Evolutionary conservation across 2,113 vertebrate genomes (phyloP).

Genomic region (Potamarius usumacintae): DNA sequence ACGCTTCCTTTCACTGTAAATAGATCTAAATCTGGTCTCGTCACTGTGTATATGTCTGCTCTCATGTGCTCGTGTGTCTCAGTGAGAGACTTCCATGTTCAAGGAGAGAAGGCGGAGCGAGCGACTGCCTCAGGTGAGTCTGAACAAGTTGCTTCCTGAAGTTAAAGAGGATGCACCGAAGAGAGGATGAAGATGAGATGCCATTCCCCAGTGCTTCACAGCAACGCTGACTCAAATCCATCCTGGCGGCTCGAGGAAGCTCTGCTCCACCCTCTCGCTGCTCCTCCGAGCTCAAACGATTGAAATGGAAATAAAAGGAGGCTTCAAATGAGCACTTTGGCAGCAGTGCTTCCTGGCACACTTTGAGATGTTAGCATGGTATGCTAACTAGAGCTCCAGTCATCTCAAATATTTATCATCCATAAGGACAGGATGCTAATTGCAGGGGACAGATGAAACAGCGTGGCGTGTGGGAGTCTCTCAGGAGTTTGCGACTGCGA

Average conservation of each 20-base stretch:
- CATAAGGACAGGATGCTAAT: slow-evolving; percentile 33
- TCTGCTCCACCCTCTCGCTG: slow-evolving; percentile 63
- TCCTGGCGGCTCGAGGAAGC: slow-evolving; percentile 63
- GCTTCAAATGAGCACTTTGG: slow-evolving; percentile 51
- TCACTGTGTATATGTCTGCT: background rate
- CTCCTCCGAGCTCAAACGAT: slow-evolving; percentile 51
- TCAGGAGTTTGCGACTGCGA: background rate
- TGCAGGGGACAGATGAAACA: slow-evolving; percentile 1
- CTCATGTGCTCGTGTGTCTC: background rate
- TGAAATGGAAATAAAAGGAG: slow-evolving; percentile 73
- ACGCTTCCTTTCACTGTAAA: background rate
- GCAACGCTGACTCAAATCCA: slow-evolving; percentile 59
- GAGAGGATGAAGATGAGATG: slow-evolving; percentile 32
- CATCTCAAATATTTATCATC: slow-evolving; percentile 6
- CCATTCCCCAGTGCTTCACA: slow-evolving; percentile 39
- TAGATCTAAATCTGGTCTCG: background rate
- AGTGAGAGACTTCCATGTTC: background rate
- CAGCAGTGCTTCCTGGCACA: background rate
- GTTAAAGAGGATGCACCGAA: background rate
- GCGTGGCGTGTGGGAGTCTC: background rate
- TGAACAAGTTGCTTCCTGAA: slow-evolving; percentile 31
- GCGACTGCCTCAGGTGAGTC: slow-evolving; percentile 38
- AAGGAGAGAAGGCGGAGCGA: background rate
- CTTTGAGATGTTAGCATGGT: background rate
- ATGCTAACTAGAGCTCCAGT: slow-evolving; percentile 23